phyloP scores from a whole-genome alignment of 1,140 invertebrate genomes.

The Vollenhovia emeryi region DNA sequence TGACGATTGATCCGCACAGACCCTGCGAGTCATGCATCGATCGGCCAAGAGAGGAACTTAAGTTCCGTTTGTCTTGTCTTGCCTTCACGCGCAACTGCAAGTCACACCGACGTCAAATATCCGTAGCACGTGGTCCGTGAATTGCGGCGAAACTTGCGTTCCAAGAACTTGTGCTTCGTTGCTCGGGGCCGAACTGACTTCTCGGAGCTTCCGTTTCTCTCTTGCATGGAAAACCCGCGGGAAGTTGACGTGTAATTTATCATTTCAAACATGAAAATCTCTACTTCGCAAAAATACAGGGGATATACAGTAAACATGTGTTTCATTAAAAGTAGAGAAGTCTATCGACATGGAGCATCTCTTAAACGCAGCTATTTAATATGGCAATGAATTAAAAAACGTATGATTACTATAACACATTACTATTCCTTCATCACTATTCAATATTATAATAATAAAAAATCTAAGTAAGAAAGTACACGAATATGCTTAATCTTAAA shows the following conservation, averaged over 20 bases:
- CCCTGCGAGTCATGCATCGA: conserved; percentile 33
- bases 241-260: conserved; percentile 52
- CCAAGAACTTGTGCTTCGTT: conserved; percentile 67
- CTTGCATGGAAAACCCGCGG: background rate
- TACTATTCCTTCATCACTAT: background rate
- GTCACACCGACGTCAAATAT: conserved; percentile 69
- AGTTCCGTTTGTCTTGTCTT: conserved; percentile 72
- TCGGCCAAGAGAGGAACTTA: conserved; percentile 23
- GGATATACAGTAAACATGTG: background rate
- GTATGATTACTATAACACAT: background rate
- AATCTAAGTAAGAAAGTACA: background rate
- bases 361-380: background rate
- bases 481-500: background rate
- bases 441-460: background rate
- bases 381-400: background rate
- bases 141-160: conserved; percentile 68
- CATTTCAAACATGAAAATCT: conserved; percentile 40
- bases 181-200: conserved; percentile 42
- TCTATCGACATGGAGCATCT: background rate
- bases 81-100: conserved; percentile 51
- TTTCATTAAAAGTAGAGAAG: background rate
- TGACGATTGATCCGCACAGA: conserved; percentile 30
- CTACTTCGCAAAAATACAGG: background rate
- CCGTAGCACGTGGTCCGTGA: conserved; percentile 72
- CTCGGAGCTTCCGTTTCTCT: conserved; percentile 51